These are phyloP conservation scores for Frankliniella fusca DNA, from an alignment of 2,888 invertebrate species.

Conservation along the genomic window DNA sequence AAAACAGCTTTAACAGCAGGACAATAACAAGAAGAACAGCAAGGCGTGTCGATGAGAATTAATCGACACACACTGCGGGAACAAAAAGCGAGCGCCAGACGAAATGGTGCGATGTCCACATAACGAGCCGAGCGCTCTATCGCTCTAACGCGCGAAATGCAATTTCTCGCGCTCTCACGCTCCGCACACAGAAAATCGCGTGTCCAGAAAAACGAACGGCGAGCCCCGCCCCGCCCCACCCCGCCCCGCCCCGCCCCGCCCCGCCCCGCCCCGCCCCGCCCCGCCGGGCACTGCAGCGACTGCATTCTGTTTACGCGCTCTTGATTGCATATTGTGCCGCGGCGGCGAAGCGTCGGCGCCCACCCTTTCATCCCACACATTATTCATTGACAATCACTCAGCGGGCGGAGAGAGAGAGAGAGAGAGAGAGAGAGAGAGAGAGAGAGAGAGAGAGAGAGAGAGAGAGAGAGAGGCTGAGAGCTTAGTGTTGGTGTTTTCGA, in stretches of 20 bases:
- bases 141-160: too few species aligned
- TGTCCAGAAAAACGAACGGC: too few species aligned
- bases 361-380: constrained; percentile 15
- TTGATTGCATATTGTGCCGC: constrained; percentile 14
- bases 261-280: background rate
- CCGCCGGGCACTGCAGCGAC: background rate
- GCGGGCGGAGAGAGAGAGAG: background rate
- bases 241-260: background rate
- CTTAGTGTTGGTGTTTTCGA: too few species aligned
- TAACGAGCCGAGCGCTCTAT: too few species aligned
- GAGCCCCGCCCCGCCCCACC: background rate
- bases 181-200: too few species aligned
- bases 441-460: background rate
- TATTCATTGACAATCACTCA: constrained; percentile 12
- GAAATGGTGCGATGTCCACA: too few species aligned
- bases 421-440: background rate
- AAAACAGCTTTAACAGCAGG: too few species aligned
- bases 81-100: too few species aligned
- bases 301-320: constrained; percentile 8
- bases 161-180: too few species aligned
- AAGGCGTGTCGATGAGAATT: too few species aligned
- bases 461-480: background rate
- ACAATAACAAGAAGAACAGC: too few species aligned
- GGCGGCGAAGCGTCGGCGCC: background rate
- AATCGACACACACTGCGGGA: too few species aligned